These are phyloP conservation scores for Noctua fimbriata DNA, from an alignment of 2,888 invertebrate species.

Conservation along the genomic window DNA sequence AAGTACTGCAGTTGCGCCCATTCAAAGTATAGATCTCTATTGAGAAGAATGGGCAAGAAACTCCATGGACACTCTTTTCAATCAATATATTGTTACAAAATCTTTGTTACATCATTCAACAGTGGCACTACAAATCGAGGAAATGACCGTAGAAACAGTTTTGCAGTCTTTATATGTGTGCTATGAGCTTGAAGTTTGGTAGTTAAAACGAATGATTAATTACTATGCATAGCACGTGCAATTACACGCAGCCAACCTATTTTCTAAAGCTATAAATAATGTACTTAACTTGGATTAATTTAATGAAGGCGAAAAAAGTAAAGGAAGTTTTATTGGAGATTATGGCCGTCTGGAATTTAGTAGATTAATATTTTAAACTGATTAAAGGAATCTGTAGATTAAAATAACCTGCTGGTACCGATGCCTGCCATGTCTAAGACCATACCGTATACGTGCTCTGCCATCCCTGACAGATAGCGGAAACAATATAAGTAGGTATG, in stretches of 20 bases:
- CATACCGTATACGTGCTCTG: not conserved
- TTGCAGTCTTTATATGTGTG: not conserved
- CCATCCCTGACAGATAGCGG: not conserved
- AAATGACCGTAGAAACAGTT: not conserved
- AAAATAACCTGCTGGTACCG: not conserved
- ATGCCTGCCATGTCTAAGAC: too few relatives aligned
- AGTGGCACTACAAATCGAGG: not conserved
- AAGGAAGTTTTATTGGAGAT: conserved; percentile 9
- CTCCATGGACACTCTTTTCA: too few relatives aligned
- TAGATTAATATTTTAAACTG: not conserved
- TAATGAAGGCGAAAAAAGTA: conserved; percentile 31
- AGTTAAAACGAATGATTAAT: conserved; percentile 79
- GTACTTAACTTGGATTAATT: conserved; percentile 53
- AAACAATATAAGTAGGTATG: not conserved
- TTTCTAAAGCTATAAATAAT: conserved; percentile 61
- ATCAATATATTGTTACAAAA: too few relatives aligned
- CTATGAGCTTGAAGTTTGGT: conserved; percentile 72
- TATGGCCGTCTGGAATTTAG: conserved; percentile 18
- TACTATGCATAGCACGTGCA: conserved; percentile 73
- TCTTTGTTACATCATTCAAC: not conserved
- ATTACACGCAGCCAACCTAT: conserved; percentile 54
- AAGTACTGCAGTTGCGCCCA: too few relatives aligned
- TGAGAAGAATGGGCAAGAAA: too few relatives aligned
- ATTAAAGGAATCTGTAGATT: not conserved
- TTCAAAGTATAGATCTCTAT: too few relatives aligned